A percentile compares a stretch with the other conserved stretches of the same genome.
Conservation (phyloP, 2,888 invertebrate genomes). For the Cephus pygmeus region DNA sequence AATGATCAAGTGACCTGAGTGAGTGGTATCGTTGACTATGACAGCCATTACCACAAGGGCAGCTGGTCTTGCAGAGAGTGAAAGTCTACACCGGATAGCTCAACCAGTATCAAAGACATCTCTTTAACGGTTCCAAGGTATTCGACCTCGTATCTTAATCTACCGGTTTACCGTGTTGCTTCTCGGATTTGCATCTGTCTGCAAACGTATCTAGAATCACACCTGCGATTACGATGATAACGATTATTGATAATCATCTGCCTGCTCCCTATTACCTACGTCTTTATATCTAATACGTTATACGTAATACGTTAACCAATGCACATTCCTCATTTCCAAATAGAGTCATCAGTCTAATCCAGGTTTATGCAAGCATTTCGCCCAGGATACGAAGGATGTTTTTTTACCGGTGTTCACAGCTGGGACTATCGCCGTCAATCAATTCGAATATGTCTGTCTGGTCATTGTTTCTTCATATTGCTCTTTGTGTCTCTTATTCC, state of each 20-base stretch:
- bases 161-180: not conserved
- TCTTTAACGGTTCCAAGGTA: not conserved
- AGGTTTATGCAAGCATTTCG: not conserved
- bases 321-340: not conserved
- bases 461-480: not conserved
- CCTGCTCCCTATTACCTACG: not conserved
- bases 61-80: slow-evolving; percentile 15
- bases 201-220: not conserved
- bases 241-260: not conserved
- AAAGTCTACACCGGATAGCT: slow-evolving; percentile 11
- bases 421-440: not conserved
- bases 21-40: not conserved
- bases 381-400: not conserved
- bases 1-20: not conserved
- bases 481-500: not conserved
- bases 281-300: not conserved
- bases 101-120: not conserved
- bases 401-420: not conserved
- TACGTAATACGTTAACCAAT: not conserved
- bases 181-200: not conserved
- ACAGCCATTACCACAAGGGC: slow-evolving; percentile 17
- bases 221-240: not conserved
- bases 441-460: not conserved
- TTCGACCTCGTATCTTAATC: slow-evolving; percentile 1
- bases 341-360: not conserved